A percentile compares a stretch with the other conserved stretches of the same genome.
These are phyloP conservation scores for Danio albolineatus DNA, from an alignment of 2,797 vertebrate species.

Conservation along the genomic window DNA sequence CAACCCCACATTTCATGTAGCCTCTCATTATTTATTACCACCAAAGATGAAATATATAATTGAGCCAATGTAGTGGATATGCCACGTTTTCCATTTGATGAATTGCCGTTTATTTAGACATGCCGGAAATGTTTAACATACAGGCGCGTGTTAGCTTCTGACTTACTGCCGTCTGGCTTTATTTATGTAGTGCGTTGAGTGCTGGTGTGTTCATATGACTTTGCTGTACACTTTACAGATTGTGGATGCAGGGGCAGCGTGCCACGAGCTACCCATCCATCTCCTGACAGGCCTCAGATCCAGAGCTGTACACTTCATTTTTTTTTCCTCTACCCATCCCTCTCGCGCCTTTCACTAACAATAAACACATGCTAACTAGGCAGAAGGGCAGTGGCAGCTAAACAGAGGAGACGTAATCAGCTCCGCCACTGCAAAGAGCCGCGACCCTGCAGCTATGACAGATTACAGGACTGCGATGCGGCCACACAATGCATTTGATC, in stretches of 20 bases:
- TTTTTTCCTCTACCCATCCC: slow-evolving; percentile 32
- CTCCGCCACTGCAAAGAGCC: slow-evolving; percentile 47
- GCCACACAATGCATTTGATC: slow-evolving; percentile 50
- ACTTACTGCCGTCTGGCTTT: slow-evolving; percentile 45
- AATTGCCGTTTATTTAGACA: slow-evolving; percentile 53
- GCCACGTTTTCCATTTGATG: slow-evolving; percentile 43
- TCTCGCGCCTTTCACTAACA: slow-evolving; percentile 45
- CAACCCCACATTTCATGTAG: slow-evolving; percentile 34
- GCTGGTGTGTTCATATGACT: slow-evolving; percentile 52
- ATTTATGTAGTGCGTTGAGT: slow-evolving; percentile 51
- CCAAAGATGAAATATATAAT: slow-evolving; percentile 42
- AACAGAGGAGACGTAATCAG: slow-evolving; percentile 49
- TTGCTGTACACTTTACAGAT: slow-evolving; percentile 56
- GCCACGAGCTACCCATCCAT: slow-evolving; percentile 57
- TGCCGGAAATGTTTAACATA: slow-evolving; percentile 48
- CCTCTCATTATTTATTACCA: slow-evolving; percentile 45
- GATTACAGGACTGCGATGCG: slow-evolving; percentile 33
- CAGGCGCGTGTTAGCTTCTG: slow-evolving; percentile 28
- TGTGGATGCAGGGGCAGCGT: slow-evolving; percentile 54
- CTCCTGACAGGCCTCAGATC: slow-evolving; percentile 53
- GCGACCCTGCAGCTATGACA: slow-evolving; percentile 44
- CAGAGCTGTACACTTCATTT: slow-evolving; percentile 38
- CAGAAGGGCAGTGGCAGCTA: slow-evolving; percentile 36
- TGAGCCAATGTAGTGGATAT: slow-evolving; percentile 44
- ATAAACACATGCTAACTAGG: slow-evolving; percentile 52